Base-by-base conservation (phyloP, 1,140 invertebrate species). In the Aphaenogaster rudis region DNA sequence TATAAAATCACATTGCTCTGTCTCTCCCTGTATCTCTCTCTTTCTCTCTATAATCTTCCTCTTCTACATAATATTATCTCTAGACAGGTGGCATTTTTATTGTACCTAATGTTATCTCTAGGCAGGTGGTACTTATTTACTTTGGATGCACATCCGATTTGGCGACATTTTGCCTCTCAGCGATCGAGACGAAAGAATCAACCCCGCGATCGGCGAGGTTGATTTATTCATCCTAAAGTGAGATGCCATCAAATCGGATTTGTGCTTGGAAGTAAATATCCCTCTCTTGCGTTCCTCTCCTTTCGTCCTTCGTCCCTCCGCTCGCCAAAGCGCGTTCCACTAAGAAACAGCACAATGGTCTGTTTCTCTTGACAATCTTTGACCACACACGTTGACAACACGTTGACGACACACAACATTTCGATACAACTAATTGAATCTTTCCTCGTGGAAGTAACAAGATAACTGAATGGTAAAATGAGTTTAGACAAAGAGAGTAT, bases 1-100 rank as follows among this genome's bases (percentile, higher is more conserved):
- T 79, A 92, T 82, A 92, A 89, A 91, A 91, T 91, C 71, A 89
- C 71, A 88, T 88, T 89, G 89, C 86, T 78, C 79, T 86, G 45
- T 90, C 63, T 86, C 48, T 33, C 54, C 45, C 54, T 45, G 9
- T 79, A 15, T 81, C 21, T 81, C 64, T 52, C 50, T 52, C 15
- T 17, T 52, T 52, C 9, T 72, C 28, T 74, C 48, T 54, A 52
- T 72, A 52, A 52, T 72, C 28, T 54, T 36, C 8, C 17, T 52
- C 17, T 74, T 74, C 71, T 74, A 72, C 13, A 9, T 69, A 69
- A 48, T 50, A 50, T 69, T 48, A 69, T 48, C 42, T 69, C 42
- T 69, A 69, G 13, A 50, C n/a, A 69, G n/a, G 9, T 67, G 66
- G 13, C 21, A 28, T 69, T 69, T 69, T 69, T 50, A 69, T 69